Evolutionary conservation across 2,888 invertebrate genomes (phyloP), one percentile per base, ranked within the genome.

Genomic region (Tromatobia lineatoria): DNA sequence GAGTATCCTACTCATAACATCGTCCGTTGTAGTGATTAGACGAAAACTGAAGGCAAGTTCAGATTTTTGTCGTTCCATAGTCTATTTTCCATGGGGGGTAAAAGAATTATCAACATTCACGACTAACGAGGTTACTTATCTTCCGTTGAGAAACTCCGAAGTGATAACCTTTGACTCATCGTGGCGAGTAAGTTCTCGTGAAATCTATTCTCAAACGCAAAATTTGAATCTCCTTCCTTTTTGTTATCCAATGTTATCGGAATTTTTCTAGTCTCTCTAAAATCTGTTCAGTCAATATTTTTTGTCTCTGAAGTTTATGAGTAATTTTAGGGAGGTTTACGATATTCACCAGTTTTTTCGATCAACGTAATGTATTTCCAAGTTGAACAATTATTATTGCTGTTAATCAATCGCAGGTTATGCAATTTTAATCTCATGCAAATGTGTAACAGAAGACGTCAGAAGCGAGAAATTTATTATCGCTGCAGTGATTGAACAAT

Each of bases 1-100:
- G 15, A 84, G 82, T 85, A 88, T 66, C 78, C 86, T 88, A 73
- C 80, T 87, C 90, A 90, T 91, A 64, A n/a, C 83, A 85, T 73
- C 73, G 84, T 69, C 57, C 78, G 66, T 74, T 25, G 42, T 42
- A 80, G 80, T 64, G 74, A 84, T 73, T 86, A 20, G 18, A 71
- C 23, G 29, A 73, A 73, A 87, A 91, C 87, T 89, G 77, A 83
- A 69, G 59, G 29, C 23, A 20, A 13, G 4, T 69, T 8, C 10
- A 69, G 54, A 83, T 78, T 84, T 80, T 80, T 52, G 59, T 59
- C n/a, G 64, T 18, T 23, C 11, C 71, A 18, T 64, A 11, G 70
- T 79, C 66, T 66, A 34, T 45, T 18, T 10, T 59, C 59, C 59
- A 59, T 79, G 69, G 74, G 69, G 52, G 25, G 67, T 38, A 34